phyloP scores from a whole-genome alignment of 2,113 vertebrate species.

The Gambusia affinis region DNA sequence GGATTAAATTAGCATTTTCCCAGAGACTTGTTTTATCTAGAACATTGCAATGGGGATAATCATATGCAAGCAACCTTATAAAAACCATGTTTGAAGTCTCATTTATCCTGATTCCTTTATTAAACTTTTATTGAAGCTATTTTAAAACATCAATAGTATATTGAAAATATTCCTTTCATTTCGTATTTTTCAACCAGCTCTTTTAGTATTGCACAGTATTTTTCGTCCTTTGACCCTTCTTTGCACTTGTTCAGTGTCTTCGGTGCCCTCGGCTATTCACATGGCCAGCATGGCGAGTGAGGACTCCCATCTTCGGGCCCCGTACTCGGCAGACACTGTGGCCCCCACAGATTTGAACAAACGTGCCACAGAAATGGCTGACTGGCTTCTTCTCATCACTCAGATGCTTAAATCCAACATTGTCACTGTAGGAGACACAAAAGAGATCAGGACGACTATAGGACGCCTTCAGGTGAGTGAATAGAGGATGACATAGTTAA shows the following conservation, averaged over 20 bases:
- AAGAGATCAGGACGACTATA: conserved; percentile 92
- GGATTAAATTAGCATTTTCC: conserved; percentile 12
- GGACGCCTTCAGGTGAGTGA: conserved; percentile 88
- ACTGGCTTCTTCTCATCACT: conserved; percentile 93
- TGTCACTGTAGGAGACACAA: conserved; percentile 91
- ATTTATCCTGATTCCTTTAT: conserved; percentile 41
- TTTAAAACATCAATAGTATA: conserved; percentile 9
- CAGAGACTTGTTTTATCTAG: conserved; percentile 7
- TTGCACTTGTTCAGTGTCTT: conserved; percentile 41
- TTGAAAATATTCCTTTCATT: conserved; percentile 39
- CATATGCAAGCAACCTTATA: conserved; percentile 8
- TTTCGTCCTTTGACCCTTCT: neutral
- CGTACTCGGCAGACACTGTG: conserved; percentile 80
- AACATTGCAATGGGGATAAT: neutral
- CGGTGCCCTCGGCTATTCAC: conserved; percentile 72
- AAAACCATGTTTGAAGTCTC: conserved; percentile 12
- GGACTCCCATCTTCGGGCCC: conserved; percentile 75
- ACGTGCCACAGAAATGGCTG: conserved; percentile 90
- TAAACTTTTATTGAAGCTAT: conserved; percentile 28
- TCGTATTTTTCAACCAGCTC: conserved; percentile 31
- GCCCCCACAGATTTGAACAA: conserved; percentile 89
- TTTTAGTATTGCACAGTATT: conserved; percentile 16
- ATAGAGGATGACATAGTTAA: neutral
- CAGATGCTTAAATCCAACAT: conserved; percentile 98
- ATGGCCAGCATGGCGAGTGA: conserved; percentile 76